Evolutionary conservation across 2,797 vertebrate species (phyloP).

Genomic region (Cyclura pinguis): DNA sequence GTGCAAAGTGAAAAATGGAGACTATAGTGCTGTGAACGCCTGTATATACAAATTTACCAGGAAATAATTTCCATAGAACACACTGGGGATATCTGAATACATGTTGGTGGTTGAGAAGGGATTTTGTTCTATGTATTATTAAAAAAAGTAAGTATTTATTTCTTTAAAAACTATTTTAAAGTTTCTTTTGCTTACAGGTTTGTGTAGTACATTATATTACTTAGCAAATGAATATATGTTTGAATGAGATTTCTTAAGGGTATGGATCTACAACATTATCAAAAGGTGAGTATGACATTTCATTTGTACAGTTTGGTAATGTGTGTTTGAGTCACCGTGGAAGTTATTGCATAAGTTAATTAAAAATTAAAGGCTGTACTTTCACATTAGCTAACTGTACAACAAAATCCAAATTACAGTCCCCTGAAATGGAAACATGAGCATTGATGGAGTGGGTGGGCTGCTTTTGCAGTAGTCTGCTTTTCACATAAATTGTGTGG

Average conservation of each 20-base stretch:
- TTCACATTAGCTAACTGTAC: conserved; percentile 7
- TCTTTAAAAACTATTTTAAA: not conserved
- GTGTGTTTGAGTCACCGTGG: not conserved
- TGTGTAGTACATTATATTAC: not conserved
- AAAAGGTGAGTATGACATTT: not conserved
- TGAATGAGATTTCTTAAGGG: not conserved
- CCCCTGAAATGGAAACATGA: conserved; percentile 13
- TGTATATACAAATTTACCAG: not conserved
- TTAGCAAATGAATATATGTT: not conserved
- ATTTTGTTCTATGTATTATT: not conserved
- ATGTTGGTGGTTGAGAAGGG: not conserved
- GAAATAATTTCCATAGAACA: not conserved
- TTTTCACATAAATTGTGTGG: conserved; percentile 14
- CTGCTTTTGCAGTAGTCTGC: not conserved
- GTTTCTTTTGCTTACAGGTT: not conserved
- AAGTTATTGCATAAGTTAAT: conserved; percentile 5
- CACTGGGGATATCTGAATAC: not conserved
- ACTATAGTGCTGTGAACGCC: not conserved
- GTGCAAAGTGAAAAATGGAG: not conserved
- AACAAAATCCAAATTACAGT: conserved; percentile 4
- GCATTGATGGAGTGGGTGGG: not conserved
- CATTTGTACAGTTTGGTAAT: conserved; percentile 14
- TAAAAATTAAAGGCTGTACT: conserved; percentile 11
- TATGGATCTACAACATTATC: not conserved
- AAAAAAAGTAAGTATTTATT: not conserved